A percentile compares a stretch with the other conserved stretches of the same genome.
phyloP scores from a whole-genome alignment of 53 echinoderm and acorn worm genomes.

The Patiria pectinifera region DNA sequence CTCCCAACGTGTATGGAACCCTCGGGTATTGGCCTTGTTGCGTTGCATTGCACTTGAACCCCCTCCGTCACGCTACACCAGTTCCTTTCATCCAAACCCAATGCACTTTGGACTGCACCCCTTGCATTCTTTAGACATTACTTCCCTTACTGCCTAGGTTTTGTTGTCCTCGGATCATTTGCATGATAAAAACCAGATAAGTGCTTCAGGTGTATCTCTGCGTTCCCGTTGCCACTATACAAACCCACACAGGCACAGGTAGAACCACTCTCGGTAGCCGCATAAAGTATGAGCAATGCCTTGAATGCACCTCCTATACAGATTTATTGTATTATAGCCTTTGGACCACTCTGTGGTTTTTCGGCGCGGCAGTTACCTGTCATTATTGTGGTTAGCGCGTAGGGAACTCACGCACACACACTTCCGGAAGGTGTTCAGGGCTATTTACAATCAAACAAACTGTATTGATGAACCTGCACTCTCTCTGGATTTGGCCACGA shows the following conservation, averaged over 20 bases:
- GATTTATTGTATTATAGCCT: background rate
- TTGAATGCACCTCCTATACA: background rate
- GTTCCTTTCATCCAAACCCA: conserved; percentile 27
- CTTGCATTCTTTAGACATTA: conserved; percentile 26
- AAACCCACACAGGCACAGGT: background rate
- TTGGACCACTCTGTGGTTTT: conserved; percentile 5
- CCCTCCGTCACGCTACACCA: conserved; percentile 34
- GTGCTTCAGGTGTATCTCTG: conserved; percentile 31
- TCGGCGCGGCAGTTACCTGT: background rate
- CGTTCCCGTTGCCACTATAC: conserved; percentile 20
- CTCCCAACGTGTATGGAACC: background rate
- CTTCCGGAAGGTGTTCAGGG: conserved; percentile 25
- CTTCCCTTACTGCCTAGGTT: conserved; percentile 45
- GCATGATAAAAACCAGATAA: conserved; percentile 66
- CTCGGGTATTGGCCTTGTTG: background rate
- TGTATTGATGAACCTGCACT: background rate
- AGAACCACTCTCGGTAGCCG: conserved; percentile 1
- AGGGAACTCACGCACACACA: background rate
- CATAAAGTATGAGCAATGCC: background rate
- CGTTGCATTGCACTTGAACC: conserved; percentile 49
- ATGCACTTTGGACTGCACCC: conserved; percentile 46
- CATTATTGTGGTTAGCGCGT: background rate
- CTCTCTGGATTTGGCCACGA: background rate
- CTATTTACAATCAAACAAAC: conserved; percentile 14
- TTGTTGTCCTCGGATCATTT: conserved; percentile 52